Conservation (phyloP, 1,140 invertebrate species). For the Eueides isabella region DNA sequence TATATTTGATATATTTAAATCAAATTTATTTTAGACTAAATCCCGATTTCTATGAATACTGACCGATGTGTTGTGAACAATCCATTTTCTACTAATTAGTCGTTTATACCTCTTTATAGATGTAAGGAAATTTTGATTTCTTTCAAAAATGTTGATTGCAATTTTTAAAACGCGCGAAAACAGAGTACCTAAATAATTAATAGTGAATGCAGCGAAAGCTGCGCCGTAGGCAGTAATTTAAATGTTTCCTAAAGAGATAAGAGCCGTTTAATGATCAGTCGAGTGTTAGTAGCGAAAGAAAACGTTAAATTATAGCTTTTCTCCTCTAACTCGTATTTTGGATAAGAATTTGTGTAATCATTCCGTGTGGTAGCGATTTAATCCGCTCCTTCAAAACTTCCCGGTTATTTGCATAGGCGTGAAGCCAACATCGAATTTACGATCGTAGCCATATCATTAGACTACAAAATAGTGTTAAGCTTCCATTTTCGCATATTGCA, state of each 20-base stretch:
- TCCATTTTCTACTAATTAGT: slow-evolving; percentile 46
- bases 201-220: slow-evolving; percentile 29
- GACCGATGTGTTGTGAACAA: slow-evolving; percentile 44
- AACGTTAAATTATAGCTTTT: slow-evolving; percentile 25
- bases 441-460: slow-evolving; percentile 39
- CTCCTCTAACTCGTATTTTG: slow-evolving; percentile 14
- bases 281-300: slow-evolving; percentile 15
- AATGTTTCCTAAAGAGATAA: slow-evolving; percentile 29
- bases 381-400: slow-evolving; percentile 10
- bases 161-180: slow-evolving; percentile 51
- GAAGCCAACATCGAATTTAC: slow-evolving; percentile 37
- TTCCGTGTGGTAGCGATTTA: slow-evolving; percentile 11
- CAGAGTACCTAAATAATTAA: slow-evolving; percentile 59
- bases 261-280: slow-evolving; percentile 15
- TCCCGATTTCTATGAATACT: slow-evolving; percentile 14
- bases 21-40: slow-evolving; percentile 15
- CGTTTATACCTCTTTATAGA: slow-evolving; percentile 44
- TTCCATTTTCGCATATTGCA: slow-evolving; percentile 14
- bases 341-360: slow-evolving; percentile 28
- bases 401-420: slow-evolving; percentile 25
- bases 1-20: slow-evolving; percentile 12
- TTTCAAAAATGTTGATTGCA: slow-evolving; percentile 4
- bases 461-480: slow-evolving; percentile 33
- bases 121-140: slow-evolving; percentile 37
- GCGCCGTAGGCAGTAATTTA: slow-evolving; percentile 31